Conservation (phyloP, 2,888 invertebrate genomes). For the Lissocephala sabroskyi region DNA sequence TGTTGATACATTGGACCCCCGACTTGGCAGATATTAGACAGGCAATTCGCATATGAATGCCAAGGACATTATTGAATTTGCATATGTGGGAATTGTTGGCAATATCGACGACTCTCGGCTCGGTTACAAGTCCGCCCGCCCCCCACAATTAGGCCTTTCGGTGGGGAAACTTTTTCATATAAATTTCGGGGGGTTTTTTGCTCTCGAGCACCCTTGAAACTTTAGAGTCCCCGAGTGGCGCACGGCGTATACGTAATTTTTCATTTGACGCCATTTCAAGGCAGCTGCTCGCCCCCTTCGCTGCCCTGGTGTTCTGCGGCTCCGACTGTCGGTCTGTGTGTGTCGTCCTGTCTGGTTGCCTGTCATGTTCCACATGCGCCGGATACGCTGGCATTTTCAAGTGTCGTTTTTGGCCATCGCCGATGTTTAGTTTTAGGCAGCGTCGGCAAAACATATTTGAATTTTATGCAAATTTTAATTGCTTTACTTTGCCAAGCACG, state of each 20-base stretch:
- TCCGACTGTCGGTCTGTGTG: neutral
- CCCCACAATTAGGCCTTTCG: no score
- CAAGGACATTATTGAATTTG: slow-evolving; percentile 29
- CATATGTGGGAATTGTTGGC: slow-evolving; percentile 19
- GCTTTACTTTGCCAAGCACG: slow-evolving; percentile 32
- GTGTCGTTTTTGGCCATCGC: neutral
- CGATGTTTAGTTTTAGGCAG: slow-evolving; percentile 51
- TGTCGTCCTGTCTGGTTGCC: no score
- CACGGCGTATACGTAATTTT: slow-evolving; percentile 49
- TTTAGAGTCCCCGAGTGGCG: slow-evolving; percentile 27
- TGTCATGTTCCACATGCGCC: slow-evolving; percentile 17
- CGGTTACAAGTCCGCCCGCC: no score
- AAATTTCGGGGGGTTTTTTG: no score
- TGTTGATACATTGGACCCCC: slow-evolving; percentile 4
- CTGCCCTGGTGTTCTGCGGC: neutral
- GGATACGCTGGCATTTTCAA: neutral
- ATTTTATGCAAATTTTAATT: slow-evolving; percentile 61
- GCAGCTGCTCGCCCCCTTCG: slow-evolving; percentile 15
- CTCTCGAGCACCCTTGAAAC: slow-evolving; percentile 43
- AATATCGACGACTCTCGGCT: no score
- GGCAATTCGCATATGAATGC: slow-evolving; percentile 23
- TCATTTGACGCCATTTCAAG: slow-evolving; percentile 21
- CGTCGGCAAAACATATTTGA: slow-evolving; percentile 38
- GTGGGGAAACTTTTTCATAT: no score
- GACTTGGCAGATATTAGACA: slow-evolving; percentile 5